These are phyloP conservation scores for Oryzias woworae DNA, from an alignment of 2,113 vertebrate species.

Conservation along the genomic window DNA sequence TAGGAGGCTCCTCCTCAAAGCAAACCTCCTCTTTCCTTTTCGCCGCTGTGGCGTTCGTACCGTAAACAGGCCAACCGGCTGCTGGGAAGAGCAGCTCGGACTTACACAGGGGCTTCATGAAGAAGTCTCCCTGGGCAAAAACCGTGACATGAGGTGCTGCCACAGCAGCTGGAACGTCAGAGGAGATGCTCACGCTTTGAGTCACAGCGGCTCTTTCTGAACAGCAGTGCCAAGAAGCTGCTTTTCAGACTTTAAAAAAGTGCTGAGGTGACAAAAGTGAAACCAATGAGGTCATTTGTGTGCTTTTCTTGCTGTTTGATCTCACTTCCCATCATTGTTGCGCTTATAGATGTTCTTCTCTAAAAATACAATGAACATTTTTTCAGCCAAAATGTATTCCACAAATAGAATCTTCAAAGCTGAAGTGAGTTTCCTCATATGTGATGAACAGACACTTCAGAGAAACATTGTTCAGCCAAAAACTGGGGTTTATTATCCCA, in stretches of 20 bases:
- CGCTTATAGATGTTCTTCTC: no score
- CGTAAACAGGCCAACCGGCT: constrained; percentile 39
- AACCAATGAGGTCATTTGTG: neutral
- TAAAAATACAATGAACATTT: no score
- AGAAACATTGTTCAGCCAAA: no score
- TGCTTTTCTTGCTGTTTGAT: neutral
- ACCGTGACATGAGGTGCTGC: constrained; percentile 34
- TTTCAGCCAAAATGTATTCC: no score
- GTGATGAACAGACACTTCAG: no score
- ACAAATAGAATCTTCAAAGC: no score
- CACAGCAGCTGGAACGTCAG: constrained; percentile 32
- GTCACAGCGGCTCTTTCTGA: constrained; percentile 20
- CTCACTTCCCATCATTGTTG: neutral
- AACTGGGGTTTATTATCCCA: no score
- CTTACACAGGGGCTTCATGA: constrained; percentile 40
- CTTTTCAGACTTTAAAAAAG: neutral
- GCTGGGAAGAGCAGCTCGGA: constrained; percentile 41
- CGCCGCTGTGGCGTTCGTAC: constrained; percentile 54
- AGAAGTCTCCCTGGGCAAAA: constrained; percentile 40
- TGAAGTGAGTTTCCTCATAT: no score
- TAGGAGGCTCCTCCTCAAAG: constrained; percentile 7
- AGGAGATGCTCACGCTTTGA: constrained; percentile 26
- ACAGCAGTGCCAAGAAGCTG: no score
- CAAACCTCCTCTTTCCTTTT: constrained; percentile 50
- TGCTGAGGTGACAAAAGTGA: neutral